A percentile compares a stretch with the other conserved stretches of the same genome.
Evolutionary conservation across 2,888 invertebrate genomes (phyloP).

Genomic region (Ochropleura plecta): DNA sequence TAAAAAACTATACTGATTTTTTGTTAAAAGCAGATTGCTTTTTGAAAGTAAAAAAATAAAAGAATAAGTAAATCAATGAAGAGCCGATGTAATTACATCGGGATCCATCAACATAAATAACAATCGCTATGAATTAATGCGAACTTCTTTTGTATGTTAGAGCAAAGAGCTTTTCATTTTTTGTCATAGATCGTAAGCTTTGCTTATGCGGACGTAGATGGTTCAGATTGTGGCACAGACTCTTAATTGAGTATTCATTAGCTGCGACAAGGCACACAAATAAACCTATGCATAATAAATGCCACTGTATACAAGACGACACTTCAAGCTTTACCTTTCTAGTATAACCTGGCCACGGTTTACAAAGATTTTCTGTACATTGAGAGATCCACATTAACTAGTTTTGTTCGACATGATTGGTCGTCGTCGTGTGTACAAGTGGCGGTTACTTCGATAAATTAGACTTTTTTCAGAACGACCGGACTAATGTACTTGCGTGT

Average conservation of each 20-base stretch:
- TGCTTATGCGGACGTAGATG: constrained; percentile 9
- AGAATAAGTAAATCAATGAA: constrained; percentile 29
- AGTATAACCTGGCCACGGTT: too few relatives aligned
- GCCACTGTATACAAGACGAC: constrained; percentile 4
- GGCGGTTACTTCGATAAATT: constrained; percentile 41
- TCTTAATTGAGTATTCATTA: constrained; percentile 68
- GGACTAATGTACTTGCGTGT: constrained; percentile 10
- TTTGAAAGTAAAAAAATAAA: constrained; percentile 33
- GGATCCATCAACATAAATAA: constrained; percentile 20
- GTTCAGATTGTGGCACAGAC: constrained; percentile 50
- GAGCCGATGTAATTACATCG: constrained; percentile 24
- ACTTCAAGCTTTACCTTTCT: too few relatives aligned
- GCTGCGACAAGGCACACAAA: constrained; percentile 69
- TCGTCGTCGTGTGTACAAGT: constrained; percentile 20
- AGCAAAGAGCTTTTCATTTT: constrained; percentile 32
- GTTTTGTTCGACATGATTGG: too few relatives aligned
- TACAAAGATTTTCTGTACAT: too few relatives aligned
- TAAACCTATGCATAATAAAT: constrained; percentile 75
- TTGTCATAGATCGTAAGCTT: constrained; percentile 33
- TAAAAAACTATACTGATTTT: constrained; percentile 40
- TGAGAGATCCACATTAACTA: too few relatives aligned
- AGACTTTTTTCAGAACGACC: constrained; percentile 50
- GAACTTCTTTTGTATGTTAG: constrained; percentile 43
- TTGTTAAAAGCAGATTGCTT: constrained; percentile 36
- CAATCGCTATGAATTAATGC: constrained; percentile 7